Evolutionary conservation across 1,140 invertebrate genomes (phyloP).

Genomic region (Drosophila nigrodunni): DNA sequence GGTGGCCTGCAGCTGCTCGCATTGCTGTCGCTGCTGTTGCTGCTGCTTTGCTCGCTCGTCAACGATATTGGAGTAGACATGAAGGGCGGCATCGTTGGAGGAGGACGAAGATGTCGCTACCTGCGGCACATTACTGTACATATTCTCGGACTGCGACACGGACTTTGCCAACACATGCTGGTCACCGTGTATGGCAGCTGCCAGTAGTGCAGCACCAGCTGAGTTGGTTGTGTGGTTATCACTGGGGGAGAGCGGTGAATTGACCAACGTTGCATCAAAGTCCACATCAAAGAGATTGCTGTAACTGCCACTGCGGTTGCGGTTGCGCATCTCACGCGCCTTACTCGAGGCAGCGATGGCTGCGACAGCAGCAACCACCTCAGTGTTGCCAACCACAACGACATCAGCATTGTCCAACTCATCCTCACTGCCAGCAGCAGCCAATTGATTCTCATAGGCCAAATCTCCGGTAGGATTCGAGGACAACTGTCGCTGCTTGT

Average conservation of each 20-base stretch:
- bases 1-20: slow-evolving; percentile 46
- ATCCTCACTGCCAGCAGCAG: slow-evolving; percentile 67
- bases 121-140: slow-evolving; percentile 81
- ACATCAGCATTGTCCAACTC: slow-evolving; percentile 73
- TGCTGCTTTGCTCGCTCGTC: slow-evolving; percentile 62
- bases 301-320: slow-evolving; percentile 81
- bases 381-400: slow-evolving; percentile 71
- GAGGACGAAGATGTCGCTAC: slow-evolving; percentile 10
- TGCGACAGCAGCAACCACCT: slow-evolving; percentile 78
- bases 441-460: slow-evolving; percentile 73
- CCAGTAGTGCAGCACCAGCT: slow-evolving; percentile 60
- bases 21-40: slow-evolving; percentile 41
- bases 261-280: slow-evolving; percentile 63
- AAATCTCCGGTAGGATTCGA: slow-evolving; percentile 44
- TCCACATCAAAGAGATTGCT: slow-evolving; percentile 81
- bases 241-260: slow-evolving; percentile 31
- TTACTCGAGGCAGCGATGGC: slow-evolving; percentile 70
- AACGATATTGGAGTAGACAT: slow-evolving; percentile 83
- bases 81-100: slow-evolving; percentile 56
- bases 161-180: slow-evolving; percentile 55
- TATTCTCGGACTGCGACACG: slow-evolving; percentile 74
- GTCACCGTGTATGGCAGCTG: slow-evolving; percentile 59
- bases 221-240: slow-evolving; percentile 41
- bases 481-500: slow-evolving; percentile 69
- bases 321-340: slow-evolving; percentile 74